phyloP scores from a whole-genome alignment of 2,888 invertebrate genomes.

The Danaus chrysippus region DNA sequence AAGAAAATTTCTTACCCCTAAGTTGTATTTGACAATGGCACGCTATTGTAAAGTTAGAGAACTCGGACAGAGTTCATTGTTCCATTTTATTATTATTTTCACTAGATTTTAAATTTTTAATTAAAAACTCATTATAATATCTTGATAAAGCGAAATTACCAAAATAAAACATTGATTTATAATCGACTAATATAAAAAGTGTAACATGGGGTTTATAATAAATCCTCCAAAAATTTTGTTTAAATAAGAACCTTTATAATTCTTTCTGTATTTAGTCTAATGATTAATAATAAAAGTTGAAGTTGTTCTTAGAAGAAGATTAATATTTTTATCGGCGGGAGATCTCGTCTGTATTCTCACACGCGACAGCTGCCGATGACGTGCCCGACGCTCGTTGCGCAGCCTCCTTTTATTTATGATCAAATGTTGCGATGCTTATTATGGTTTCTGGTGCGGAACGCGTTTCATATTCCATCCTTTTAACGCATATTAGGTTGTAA shows the following conservation, averaged over 20 bases:
- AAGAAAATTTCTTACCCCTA: constrained; percentile 10
- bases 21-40: constrained; percentile 11
- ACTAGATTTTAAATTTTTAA: neutral
- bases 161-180: too few species aligned
- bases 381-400: constrained; percentile 58
- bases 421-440: constrained; percentile 70
- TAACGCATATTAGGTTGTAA: constrained; percentile 61
- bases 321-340: constrained; percentile 53
- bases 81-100: constrained; percentile 12
- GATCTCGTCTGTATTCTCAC: constrained; percentile 49
- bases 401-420: constrained; percentile 71
- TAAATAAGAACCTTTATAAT: too few species aligned
- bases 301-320: constrained; percentile 26
- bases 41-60: constrained; percentile 12
- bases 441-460: constrained; percentile 57
- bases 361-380: constrained; percentile 66
- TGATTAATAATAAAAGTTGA: constrained; percentile 24
- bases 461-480: constrained; percentile 63
- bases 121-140: neutral
- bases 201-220: too few species aligned
- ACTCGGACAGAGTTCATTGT: constrained; percentile 14
- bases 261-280: neutral
- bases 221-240: too few species aligned
- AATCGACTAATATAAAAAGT: too few species aligned
- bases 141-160: constrained; percentile 44